Base-by-base conservation (phyloP, 1,140 invertebrate species). In the Drosophila orena region DNA sequence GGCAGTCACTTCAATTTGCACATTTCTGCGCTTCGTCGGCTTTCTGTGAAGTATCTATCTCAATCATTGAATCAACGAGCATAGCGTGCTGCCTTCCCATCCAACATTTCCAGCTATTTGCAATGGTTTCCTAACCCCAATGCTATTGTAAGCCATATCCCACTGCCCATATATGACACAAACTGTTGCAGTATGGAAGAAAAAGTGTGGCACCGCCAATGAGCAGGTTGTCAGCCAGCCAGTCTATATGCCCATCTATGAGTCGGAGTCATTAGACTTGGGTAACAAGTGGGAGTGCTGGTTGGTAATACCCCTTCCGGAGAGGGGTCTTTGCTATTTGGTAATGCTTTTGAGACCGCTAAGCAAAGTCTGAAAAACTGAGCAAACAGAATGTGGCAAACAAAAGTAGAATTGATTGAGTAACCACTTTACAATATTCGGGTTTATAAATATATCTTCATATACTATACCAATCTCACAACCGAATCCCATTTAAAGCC, bases 81-180 rank as follows among this genome's bases (percentile, higher is more conserved):
- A 72, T 88, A 12, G 46, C 72, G 43, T 66, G 76, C 56, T 73
- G 83, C 50, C 83, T 89, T 81, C 77, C 77, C 81, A 77, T 46
- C 57, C 55, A 49, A 49, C 73, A 61, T 62, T 30, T 30, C 56
- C 70, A 69, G 47, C 47, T 49, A 62, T 62, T 86, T 47, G 84
- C 65, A 78, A 66, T 78, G 79, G 76, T 88, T 88, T 88, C 71
- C 76, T 88, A 88, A 88, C 83, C 84, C 71, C 83, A 89, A 77
- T 88, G 74, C 65, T 54, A 61, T 69, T 65, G 44, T 54, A 69
- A 80, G 7, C 47, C 61, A 76, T 72, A 71, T 64, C 69, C 66
- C 73, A 73, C 56, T 52, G 49, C 24, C 84, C 83, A 89, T 86
- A 83, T 83, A 76, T 69, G 83, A 81, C 50, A 60, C 46, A 75